Evolutionary conservation across 2,888 invertebrate genomes (phyloP).

Genomic region (Eristalinus sepulchralis): DNA sequence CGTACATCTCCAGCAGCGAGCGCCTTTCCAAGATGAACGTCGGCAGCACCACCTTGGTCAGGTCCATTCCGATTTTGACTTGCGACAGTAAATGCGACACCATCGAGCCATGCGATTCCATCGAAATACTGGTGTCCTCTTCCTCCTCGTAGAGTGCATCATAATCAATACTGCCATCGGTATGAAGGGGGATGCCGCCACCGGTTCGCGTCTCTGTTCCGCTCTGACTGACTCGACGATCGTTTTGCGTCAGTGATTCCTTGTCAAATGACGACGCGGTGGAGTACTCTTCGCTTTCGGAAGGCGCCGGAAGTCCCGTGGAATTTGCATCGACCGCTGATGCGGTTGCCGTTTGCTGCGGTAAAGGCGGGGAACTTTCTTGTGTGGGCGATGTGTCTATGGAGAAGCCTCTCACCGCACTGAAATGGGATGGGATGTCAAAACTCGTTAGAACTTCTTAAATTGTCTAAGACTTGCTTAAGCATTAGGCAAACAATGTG

Average conservation of each 20-base stretch:
- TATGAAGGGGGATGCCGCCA: slow-evolving; percentile 80
- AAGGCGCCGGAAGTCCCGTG: slow-evolving; percentile 72
- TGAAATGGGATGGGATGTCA: slow-evolving; percentile 50
- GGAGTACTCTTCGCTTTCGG: slow-evolving; percentile 77
- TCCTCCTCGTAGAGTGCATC: slow-evolving; percentile 96
- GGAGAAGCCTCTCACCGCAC: slow-evolving; percentile 78
- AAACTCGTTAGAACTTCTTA: background rate
- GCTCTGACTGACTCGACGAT: slow-evolving; percentile 40
- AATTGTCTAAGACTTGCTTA: background rate
- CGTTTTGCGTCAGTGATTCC: slow-evolving; percentile 61
- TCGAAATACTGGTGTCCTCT: slow-evolving; percentile 92
- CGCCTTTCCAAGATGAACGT: slow-evolving; percentile 99
- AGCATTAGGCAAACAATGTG: too few species aligned
- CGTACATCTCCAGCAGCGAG: slow-evolving; percentile 99
- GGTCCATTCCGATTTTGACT: slow-evolving; percentile 99
- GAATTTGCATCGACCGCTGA: slow-evolving; percentile 55
- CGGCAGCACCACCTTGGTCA: slow-evolving; percentile 97
- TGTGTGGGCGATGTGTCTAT: slow-evolving; percentile 78
- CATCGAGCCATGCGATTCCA: slow-evolving; percentile 98
- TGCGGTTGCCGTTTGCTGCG: slow-evolving; percentile 62
- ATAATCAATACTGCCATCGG: slow-evolving; percentile 89
- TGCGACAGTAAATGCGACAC: slow-evolving; percentile 98
- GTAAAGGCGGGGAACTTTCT: slow-evolving; percentile 75
- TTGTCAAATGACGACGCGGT: slow-evolving; percentile 74
- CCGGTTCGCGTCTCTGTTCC: slow-evolving; percentile 24